Percentiles rank a stretch among this genome's conserved stretches.
phyloP scores from a whole-genome alignment of 2,888 invertebrate species.

The Trichacis sp. region DNA sequence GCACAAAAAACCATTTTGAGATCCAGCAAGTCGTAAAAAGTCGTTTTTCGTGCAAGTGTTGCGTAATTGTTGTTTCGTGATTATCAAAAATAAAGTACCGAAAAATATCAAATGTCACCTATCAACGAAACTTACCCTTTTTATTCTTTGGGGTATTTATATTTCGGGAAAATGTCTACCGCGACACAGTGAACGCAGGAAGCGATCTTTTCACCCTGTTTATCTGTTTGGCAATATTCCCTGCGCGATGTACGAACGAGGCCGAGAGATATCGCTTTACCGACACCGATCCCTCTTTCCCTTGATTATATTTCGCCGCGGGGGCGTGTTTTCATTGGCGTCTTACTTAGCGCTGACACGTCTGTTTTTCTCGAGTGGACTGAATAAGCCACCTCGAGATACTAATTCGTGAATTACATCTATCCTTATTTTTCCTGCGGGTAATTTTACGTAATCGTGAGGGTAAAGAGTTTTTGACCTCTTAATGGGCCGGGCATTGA shows the following conservation, averaged over 20 bases:
- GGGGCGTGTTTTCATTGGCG: slow-evolving; percentile 3
- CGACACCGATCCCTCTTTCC: slow-evolving; percentile 1
- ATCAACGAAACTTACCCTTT: too few relatives aligned
- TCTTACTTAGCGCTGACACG: background rate
- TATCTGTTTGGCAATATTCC: slow-evolving; percentile 5
- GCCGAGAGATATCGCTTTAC: slow-evolving; percentile 2
- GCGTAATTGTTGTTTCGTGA: too few relatives aligned
- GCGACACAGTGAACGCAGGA: background rate
- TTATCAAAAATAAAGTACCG: too few relatives aligned
- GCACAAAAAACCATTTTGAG: too few relatives aligned
- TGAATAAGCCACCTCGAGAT: background rate
- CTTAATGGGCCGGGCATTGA: too few relatives aligned
- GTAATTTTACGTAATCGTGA: too few relatives aligned
- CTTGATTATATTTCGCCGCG: slow-evolving; percentile 1
- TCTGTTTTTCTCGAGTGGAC: background rate
- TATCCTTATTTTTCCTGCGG: background rate
- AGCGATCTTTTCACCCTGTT: background rate
- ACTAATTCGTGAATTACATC: background rate
- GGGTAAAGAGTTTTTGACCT: too few relatives aligned
- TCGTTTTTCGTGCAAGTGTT: too few relatives aligned
- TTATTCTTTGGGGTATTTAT: background rate
- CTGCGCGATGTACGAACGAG: slow-evolving; percentile 2
- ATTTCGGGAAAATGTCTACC: background rate
- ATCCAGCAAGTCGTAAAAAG: too few relatives aligned
- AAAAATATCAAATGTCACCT: too few relatives aligned